Conservation (phyloP, 2,888 invertebrate species). For the Anthophora plumipes region DNA sequence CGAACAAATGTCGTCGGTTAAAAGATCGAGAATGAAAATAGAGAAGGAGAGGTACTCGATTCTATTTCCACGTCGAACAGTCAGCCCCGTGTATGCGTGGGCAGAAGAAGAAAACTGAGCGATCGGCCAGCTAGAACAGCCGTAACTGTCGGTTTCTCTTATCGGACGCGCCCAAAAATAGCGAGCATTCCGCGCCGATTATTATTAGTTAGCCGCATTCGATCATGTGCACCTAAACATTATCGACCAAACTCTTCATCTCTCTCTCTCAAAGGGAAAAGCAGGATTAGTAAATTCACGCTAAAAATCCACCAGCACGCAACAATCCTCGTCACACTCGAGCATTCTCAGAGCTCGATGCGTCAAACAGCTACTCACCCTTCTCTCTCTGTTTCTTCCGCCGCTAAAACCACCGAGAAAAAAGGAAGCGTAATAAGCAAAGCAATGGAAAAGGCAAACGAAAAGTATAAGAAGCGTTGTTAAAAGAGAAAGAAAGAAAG, state of each 20-base stretch:
- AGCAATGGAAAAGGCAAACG: slow-evolving; percentile 24
- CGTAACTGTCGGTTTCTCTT: slow-evolving; percentile 51
- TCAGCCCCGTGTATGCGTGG: slow-evolving; percentile 59
- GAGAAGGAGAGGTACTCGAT: slow-evolving; percentile 49
- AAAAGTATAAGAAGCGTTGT: slow-evolving; percentile 31
- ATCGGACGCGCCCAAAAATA: slow-evolving; percentile 73
- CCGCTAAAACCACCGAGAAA: slow-evolving; percentile 81
- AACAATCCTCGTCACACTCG: neutral
- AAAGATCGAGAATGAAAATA: slow-evolving; percentile 52
- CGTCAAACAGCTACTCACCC: slow-evolving; percentile 70
- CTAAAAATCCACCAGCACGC: neutral
- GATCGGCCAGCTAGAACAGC: slow-evolving; percentile 46
- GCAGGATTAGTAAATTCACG: neutral
- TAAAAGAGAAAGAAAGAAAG: slow-evolving; percentile 9
- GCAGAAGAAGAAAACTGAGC: slow-evolving; percentile 56
- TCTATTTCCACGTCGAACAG: slow-evolving; percentile 61
- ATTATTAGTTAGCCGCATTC: slow-evolving; percentile 69
- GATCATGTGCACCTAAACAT: slow-evolving; percentile 57
- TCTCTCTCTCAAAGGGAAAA: neutral
- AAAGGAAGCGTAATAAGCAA: slow-evolving; percentile 59
- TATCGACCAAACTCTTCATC: slow-evolving; percentile 43
- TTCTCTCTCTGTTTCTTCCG: slow-evolving; percentile 74
- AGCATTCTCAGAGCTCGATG: neutral
- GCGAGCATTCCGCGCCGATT: slow-evolving; percentile 73
- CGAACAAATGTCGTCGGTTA: slow-evolving; percentile 22